Base-by-base conservation (phyloP, 2,797 vertebrate species). In the Gymnocypris eckloni region DNA sequence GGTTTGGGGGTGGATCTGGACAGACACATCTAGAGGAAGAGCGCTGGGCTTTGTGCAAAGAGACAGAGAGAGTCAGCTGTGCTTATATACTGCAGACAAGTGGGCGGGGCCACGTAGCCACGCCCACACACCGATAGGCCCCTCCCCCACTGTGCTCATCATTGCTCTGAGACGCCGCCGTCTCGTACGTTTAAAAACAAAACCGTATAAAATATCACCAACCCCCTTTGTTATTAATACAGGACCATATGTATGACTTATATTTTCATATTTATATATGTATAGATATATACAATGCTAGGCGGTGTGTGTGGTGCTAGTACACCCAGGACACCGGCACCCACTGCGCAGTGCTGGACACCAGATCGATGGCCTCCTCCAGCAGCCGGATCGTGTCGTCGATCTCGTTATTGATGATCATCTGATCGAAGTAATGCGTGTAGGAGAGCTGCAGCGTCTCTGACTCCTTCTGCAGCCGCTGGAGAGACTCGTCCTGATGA, bases 401-500 rank as follows among this genome's bases (percentile, higher is more conserved):
- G 37, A 99, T 99, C 94, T 99, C 98, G 66, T 99, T 99, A 96
- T 99, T 99, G 95, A 99, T 98, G 95, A 99, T 97, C 93, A 97
- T 98, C 94, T 98, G 97, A 95, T 99, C 98, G 86, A 99, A 99
- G 96, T 97, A 99, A 96, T 99, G 98, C 87, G 97, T 95, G 91
- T 99, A 99, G 67, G 98, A 98, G 96, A 96, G 97, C 95, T 99
- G 98, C 79, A 99, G 94, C 93, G 98, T 97, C 92, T 99, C 98
- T 0, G 98, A 99, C 93, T 99, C 98, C 93, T 98, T 99, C 95
- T 99, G 98, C 91, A 99, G 96, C 91, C 97, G 96, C 95, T 98
- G 98, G 88, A 99, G 97, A 85, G 98, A 99, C 93, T 99, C 98
- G 33, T 99, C 98, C 98, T 99, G 81, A 69, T 20, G 81, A 72